Evolutionary conservation across 1,140 invertebrate genomes (phyloP), one percentile per base, ranked within the genome.

Genomic region (Drosophila sulfurigaster): DNA sequence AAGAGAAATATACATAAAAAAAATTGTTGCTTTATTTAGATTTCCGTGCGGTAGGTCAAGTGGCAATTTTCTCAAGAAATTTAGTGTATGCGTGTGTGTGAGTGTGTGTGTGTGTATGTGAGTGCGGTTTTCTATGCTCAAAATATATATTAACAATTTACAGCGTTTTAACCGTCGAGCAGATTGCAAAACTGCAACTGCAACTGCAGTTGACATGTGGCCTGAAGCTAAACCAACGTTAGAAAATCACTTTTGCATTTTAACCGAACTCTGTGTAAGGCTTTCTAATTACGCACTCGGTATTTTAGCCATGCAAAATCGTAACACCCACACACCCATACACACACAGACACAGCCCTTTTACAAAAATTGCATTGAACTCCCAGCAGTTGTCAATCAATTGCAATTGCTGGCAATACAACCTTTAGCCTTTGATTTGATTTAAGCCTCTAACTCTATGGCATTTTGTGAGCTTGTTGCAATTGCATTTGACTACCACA

Each of bases 31-130:
- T 77, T 88, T 88, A 88, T 87, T 87, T 88, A 87, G 82, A 87
- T 78, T 88, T 86, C 41, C 76, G 80, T 88, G 83, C 72, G 82
- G 82, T 87, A 87, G 82, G 82, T 87, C 83, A 87, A 88, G 82
- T 88, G 83, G 79, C 80, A 80, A 87, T 88, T 80, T 87, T 75
- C 83, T 74, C 83, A 77, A 75, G 52, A 56, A 75, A 63, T 69
- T 73, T 71, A 32, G 10, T 56, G 15, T 43, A 11, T 15, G 8
- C n/a, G 59, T 51, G 10, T 28, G 13, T 20, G 32, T 25, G n/a
- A 38, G 15, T 56, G 30, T 35, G 54, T 41, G 30, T 10, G 51
- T 32, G 52, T 38, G 52, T 56, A 7, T 4, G n/a, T 13, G 41
- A 13, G 51, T 16, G 25, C 2, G 51, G 28, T 59, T 57, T 28